A percentile compares a stretch with the other conserved stretches of the same genome.
Evolutionary conservation across 2,888 invertebrate genomes (phyloP).

Genomic region (Polymixis flavicincta): DNA sequence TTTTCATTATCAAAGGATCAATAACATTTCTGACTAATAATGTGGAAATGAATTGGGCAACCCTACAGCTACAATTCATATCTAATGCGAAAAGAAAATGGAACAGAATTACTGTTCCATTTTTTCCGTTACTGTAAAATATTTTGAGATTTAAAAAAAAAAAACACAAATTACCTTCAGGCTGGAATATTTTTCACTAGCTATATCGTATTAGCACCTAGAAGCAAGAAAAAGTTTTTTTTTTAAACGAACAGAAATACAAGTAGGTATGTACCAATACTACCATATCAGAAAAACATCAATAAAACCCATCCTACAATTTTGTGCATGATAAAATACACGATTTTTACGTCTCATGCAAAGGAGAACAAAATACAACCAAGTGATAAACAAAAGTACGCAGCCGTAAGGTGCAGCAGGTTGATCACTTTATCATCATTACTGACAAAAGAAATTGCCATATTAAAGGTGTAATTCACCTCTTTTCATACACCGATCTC

Average conservation of each 20-base stretch:
- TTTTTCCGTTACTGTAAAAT: background rate
- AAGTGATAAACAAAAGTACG: constrained; percentile 44
- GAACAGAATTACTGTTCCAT: background rate
- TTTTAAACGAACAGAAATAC: background rate
- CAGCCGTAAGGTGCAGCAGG: constrained; percentile 44
- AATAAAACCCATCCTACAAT: constrained; percentile 22
- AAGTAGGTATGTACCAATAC: too few species aligned
- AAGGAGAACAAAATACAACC: constrained; percentile 26
- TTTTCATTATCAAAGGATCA: background rate
- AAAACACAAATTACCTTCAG: background rate
- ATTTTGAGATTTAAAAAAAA: too few species aligned
- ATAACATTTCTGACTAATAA: background rate
- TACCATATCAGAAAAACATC: background rate
- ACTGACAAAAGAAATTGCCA: constrained; percentile 55
- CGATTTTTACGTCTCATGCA: constrained; percentile 14
- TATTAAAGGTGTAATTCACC: constrained; percentile 55
- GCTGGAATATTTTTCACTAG: background rate
- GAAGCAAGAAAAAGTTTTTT: background rate
- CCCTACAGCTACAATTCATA: constrained; percentile 8
- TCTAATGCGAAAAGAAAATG: constrained; percentile 23
- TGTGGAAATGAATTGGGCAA: background rate
- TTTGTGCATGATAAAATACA: constrained; percentile 31
- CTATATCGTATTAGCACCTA: background rate
- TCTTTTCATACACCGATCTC: constrained; percentile 36
- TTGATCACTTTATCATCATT: constrained; percentile 59